These are phyloP conservation scores for Potamilus streckersoni DNA, from an alignment of 1,140 invertebrate genomes.

Conservation along the genomic window DNA sequence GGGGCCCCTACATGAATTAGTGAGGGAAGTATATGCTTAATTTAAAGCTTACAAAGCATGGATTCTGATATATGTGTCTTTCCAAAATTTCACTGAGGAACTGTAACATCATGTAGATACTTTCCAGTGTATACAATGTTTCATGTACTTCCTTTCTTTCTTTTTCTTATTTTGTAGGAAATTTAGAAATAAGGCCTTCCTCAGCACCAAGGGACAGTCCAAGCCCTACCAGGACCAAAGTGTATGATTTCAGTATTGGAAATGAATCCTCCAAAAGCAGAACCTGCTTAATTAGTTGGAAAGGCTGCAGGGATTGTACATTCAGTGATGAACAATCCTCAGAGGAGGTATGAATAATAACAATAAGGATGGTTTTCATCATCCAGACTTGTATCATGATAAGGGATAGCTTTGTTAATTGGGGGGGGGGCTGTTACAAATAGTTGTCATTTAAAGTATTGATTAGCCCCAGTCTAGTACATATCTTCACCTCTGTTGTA, in stretches of 20 bases:
- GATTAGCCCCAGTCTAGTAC: too few relatives aligned
- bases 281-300: constrained; percentile 31
- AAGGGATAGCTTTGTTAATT: too few relatives aligned
- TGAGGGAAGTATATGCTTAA: too few relatives aligned
- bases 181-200: constrained; percentile 11
- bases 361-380: too few relatives aligned
- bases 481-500: too few relatives aligned
- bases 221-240: constrained; percentile 29
- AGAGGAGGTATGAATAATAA: constrained; percentile 12
- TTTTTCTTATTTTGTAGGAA: constrained; percentile 19
- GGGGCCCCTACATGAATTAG: too few relatives aligned
- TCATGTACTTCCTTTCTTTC: neutral
- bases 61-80: too few relatives aligned
- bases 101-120: neutral
- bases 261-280: constrained; percentile 16
- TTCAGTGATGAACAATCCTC: constrained; percentile 20
- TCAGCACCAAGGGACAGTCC: constrained; percentile 13
- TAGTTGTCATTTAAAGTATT: too few relatives aligned
- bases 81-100: too few relatives aligned
- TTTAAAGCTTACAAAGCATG: too few relatives aligned
- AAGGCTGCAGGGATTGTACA: constrained; percentile 25
- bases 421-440: too few relatives aligned
- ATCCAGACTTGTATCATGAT: too few relatives aligned
- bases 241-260: constrained; percentile 32
- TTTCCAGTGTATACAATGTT: neutral